These are phyloP conservation scores for Monopterus albus DNA, from an alignment of 2,113 vertebrate species.

Conservation along the genomic window DNA sequence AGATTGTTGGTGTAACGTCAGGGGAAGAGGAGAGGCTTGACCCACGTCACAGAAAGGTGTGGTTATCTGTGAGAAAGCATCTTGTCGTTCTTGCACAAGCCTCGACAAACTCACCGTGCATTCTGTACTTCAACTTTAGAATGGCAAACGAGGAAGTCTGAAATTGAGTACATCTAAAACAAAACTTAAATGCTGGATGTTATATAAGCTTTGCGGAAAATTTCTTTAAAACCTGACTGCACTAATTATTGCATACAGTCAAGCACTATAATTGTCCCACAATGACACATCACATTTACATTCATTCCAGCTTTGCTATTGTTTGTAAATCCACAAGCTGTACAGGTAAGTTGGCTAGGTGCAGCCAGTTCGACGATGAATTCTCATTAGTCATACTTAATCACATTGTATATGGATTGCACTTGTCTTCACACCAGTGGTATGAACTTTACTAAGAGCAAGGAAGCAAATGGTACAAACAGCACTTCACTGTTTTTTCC, in stretches of 20 bases:
- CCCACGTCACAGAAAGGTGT: slow-evolving; percentile 44
- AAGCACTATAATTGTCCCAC: slow-evolving; percentile 16
- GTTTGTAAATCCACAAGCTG: neutral
- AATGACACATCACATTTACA: neutral
- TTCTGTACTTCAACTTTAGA: neutral
- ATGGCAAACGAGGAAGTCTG: neutral
- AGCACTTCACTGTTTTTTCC: too few species aligned
- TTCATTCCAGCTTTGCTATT: slow-evolving; percentile 7
- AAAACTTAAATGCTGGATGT: too few species aligned
- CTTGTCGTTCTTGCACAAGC: slow-evolving; percentile 11
- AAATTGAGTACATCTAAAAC: too few species aligned
- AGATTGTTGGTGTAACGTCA: slow-evolving; percentile 54
- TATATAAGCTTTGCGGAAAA: neutral
- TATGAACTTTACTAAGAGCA: too few species aligned
- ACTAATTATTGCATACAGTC: slow-evolving; percentile 5
- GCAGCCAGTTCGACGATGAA: neutral
- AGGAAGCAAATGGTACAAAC: too few species aligned
- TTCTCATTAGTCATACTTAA: neutral
- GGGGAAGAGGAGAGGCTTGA: slow-evolving; percentile 22
- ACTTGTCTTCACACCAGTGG: too few species aligned
- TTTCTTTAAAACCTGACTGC: slow-evolving; percentile 29
- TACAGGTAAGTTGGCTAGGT: slow-evolving; percentile 17
- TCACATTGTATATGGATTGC: too few species aligned
- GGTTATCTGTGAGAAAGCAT: slow-evolving; percentile 55
- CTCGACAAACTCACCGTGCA: slow-evolving; percentile 22